phyloP scores from a whole-genome alignment of 2,113 vertebrate genomes.

The Salminus brasiliensis region DNA sequence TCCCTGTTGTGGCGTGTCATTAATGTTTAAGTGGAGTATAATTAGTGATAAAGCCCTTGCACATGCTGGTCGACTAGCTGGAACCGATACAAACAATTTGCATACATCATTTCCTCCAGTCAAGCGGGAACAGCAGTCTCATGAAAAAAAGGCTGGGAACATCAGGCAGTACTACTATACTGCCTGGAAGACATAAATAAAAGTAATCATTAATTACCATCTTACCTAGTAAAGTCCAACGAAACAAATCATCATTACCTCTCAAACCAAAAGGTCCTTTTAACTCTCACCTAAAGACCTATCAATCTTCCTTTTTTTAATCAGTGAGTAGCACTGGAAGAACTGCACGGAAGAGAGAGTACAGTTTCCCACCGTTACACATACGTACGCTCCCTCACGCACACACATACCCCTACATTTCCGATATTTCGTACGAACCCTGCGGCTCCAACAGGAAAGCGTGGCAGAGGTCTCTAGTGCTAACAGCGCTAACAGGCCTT shows the following conservation, averaged over 20 bases:
- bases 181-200: background rate
- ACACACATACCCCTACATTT: conserved; percentile 23
- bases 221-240: no score
- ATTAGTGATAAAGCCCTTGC: background rate
- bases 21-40: background rate
- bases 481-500: conserved; percentile 46
- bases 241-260: no score
- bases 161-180: background rate
- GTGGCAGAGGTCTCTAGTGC: conserved; percentile 36
- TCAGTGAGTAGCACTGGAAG: conserved; percentile 1
- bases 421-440: conserved; percentile 40
- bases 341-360: conserved; percentile 1
- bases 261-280: no score
- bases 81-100: background rate
- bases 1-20: background rate
- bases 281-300: no score
- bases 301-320: background rate
- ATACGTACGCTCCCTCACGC: background rate
- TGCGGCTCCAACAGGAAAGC: conserved; percentile 37
- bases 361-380: background rate
- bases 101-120: background rate
- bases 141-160: background rate
- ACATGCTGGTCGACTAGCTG: background rate
- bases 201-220: background rate
- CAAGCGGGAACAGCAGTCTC: background rate